Conservation (phyloP, 2,113 vertebrate genomes). For the Melanocharis versteri region DNA sequence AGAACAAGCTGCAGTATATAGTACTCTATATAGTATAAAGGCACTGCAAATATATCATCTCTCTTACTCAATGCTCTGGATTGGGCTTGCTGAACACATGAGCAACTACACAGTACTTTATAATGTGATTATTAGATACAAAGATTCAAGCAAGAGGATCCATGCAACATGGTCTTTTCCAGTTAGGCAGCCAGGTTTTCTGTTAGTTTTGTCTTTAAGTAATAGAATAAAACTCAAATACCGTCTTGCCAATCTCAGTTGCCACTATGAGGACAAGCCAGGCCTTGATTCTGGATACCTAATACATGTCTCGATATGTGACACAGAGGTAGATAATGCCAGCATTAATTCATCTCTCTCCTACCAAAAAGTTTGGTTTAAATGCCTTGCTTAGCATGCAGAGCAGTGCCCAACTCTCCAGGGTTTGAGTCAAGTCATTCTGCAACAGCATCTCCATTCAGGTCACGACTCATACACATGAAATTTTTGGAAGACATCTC, state of each 20-base stretch:
- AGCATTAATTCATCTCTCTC: not conserved
- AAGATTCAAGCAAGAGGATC: not conserved
- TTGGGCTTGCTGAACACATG: accelerated
- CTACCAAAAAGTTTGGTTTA: not conserved
- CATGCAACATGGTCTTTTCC: not conserved
- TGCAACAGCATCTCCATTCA: not conserved
- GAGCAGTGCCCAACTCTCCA: not conserved
- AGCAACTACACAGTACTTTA: not conserved
- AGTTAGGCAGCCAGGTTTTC: not conserved
- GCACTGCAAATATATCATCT: not conserved
- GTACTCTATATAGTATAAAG: not conserved
- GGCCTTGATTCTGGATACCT: not conserved
- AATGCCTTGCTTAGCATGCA: not conserved
- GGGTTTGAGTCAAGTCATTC: not conserved
- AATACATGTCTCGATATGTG: not conserved
- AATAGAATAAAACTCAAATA: not conserved
- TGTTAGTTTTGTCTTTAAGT: not conserved
- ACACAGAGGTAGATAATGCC: not conserved
- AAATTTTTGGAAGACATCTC: not conserved
- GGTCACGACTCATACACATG: not conserved
- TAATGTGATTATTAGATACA: not conserved
- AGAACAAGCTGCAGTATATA: not conserved
- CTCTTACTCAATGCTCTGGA: not conserved
- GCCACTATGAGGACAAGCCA: not conserved
- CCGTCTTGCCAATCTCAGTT: not conserved